Evolutionary conservation across 2,888 invertebrate genomes (phyloP).

Genomic region (Omphaloscelis lunosa): DNA sequence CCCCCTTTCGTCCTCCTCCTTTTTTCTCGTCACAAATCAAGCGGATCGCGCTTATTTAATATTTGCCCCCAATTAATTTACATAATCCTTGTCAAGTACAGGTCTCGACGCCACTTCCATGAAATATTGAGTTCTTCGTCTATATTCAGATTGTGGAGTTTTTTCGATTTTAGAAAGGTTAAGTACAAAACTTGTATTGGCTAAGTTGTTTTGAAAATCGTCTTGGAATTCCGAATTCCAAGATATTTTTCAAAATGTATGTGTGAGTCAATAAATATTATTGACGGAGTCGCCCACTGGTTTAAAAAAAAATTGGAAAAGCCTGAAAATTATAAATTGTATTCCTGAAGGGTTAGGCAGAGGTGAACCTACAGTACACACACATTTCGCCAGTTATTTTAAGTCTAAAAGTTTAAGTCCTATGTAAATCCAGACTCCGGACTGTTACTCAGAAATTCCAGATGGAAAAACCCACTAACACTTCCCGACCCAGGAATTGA

Average conservation of each 20-base stretch:
- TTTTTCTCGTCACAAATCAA: slow-evolving; percentile 76
- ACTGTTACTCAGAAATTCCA: too few species aligned
- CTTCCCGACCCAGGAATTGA: too few species aligned
- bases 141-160: slow-evolving; percentile 12
- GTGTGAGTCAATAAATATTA: not conserved
- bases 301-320: too few species aligned
- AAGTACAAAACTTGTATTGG: not conserved
- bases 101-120: slow-evolving; percentile 68
- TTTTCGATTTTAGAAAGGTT: slow-evolving; percentile 21
- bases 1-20: slow-evolving; percentile 34
- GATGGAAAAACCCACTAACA: too few species aligned
- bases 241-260: not conserved
- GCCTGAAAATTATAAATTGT: not conserved
- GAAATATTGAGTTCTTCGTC: slow-evolving; percentile 61
- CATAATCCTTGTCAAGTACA: slow-evolving; percentile 83
- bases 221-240: not conserved
- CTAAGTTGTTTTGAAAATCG: slow-evolving; percentile 1
- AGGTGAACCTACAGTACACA: too few species aligned
- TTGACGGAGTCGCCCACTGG: too few species aligned
- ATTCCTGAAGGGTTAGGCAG: too few species aligned
- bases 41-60: slow-evolving; percentile 78
- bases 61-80: slow-evolving; percentile 81
- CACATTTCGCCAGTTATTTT: too few species aligned
- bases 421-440: too few species aligned
- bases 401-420: too few species aligned